Evolutionary conservation across 2,113 vertebrate genomes (phyloP).

Genomic region (Daubentonia madagascariensis): DNA sequence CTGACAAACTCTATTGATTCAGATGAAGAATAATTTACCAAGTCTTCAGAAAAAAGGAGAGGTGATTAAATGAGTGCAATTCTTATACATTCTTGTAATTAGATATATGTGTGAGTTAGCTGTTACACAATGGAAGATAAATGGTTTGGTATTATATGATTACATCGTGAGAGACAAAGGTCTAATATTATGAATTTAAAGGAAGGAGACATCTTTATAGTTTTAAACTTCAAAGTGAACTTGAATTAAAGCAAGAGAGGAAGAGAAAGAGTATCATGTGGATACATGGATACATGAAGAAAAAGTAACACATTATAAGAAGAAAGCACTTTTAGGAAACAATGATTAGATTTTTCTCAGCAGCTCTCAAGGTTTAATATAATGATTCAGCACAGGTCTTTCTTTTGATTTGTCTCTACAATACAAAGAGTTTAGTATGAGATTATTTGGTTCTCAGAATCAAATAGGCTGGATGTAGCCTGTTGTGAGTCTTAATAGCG

Average conservation of each 20-base stretch:
- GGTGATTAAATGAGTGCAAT: neutral
- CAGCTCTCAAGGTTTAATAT: conserved; percentile 24
- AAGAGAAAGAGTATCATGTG: neutral
- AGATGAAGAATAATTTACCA: neutral
- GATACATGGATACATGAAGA: neutral
- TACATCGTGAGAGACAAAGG: neutral
- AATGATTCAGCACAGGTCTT: conserved; percentile 56
- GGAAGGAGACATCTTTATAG: neutral
- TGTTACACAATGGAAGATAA: neutral
- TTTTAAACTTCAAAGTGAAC: conserved; percentile 41
- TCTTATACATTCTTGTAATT: neutral
- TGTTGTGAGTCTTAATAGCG: conserved; percentile 24
- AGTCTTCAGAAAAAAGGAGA: neutral
- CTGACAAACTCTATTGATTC: neutral
- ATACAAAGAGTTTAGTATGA: conserved; percentile 33
- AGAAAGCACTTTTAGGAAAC: conserved; percentile 33
- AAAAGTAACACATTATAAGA: neutral
- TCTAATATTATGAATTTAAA: neutral
- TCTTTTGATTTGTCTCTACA: conserved; percentile 44
- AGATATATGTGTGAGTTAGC: neutral
- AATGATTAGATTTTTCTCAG: conserved; percentile 49
- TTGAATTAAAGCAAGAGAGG: neutral
- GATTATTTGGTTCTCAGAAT: conserved; percentile 45
- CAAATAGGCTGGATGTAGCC: conserved; percentile 42
- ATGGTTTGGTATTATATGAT: neutral